Conservation (phyloP, 2,888 invertebrate species). For the Limulus polyphemus region DNA sequence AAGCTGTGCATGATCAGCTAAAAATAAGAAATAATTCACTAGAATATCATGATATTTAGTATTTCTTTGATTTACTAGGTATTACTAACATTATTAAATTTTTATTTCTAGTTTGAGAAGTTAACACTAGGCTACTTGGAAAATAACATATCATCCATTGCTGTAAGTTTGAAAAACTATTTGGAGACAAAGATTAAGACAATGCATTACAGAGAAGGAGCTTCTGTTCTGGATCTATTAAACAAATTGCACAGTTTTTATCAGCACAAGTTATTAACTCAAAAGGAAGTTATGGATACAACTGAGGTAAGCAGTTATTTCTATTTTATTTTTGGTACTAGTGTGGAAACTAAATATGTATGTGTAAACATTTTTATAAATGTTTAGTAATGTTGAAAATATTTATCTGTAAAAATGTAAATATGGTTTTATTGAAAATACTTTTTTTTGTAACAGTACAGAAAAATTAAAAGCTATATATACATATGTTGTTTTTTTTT, state of each 20-base stretch:
- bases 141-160: conserved; percentile 8
- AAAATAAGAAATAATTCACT: no score
- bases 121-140: conserved; percentile 16
- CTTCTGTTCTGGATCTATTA: conserved; percentile 17
- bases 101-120: conserved; percentile 13
- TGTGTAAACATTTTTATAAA: no score
- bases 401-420: no score
- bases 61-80: no score
- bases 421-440: not conserved
- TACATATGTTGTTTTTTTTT: conserved; percentile 1
- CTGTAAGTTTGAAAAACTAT: conserved; percentile 14
- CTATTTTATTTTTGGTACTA: not conserved
- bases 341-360: not conserved
- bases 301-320: conserved; percentile 3
- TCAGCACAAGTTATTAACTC: not conserved
- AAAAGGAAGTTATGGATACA: not conserved
- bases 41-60: no score
- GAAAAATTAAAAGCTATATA: not conserved
- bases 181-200: conserved; percentile 12
- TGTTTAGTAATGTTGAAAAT: no score
- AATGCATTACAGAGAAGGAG: conserved; percentile 18
- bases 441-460: no score
- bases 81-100: not conserved
- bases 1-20: no score
- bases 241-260: conserved; percentile 8